Conservation (phyloP, 1,140 invertebrate genomes). For the Drosophila hydei region DNA sequence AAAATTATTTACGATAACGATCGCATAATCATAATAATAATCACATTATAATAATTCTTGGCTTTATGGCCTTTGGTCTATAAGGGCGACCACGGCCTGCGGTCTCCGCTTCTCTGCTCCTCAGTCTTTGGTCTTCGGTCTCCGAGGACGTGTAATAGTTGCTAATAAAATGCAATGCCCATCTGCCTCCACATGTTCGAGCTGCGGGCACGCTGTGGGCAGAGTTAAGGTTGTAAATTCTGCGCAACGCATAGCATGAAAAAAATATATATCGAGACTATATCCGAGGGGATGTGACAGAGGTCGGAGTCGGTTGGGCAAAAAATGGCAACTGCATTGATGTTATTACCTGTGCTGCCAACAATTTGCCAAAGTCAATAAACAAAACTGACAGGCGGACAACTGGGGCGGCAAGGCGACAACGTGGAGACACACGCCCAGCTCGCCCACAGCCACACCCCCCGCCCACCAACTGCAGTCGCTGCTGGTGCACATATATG, state of each 20-base stretch:
- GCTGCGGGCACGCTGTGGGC: too few relatives aligned
- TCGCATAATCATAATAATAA: constrained; percentile 83
- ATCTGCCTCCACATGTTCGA: constrained; percentile 20
- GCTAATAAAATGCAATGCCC: constrained; percentile 80
- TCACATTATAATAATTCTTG: constrained; percentile 82
- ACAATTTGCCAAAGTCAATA: constrained; percentile 81
- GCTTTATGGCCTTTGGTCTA: constrained; percentile 67
- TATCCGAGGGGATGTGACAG: background rate
- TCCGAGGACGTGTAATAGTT: constrained; percentile 74
- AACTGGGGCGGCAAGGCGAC: constrained; percentile 31
- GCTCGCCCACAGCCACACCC: background rate
- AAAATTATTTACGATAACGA: constrained; percentile 82
- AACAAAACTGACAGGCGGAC: constrained; percentile 70
- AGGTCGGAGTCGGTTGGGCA: constrained; percentile 12
- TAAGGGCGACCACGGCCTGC: constrained; percentile 11
- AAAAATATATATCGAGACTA: constrained; percentile 21
- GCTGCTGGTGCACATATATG: constrained; percentile 12
- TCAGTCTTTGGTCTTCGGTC: constrained; percentile 14
- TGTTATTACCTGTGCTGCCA: constrained; percentile 79
- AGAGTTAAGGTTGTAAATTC: constrained; percentile 22
- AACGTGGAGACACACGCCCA: constrained; percentile 21
- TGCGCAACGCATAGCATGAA: constrained; percentile 17
- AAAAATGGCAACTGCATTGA: constrained; percentile 82
- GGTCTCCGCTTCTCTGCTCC: constrained; percentile 6
- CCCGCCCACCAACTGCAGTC: constrained; percentile 32